These are phyloP conservation scores for Porphyrio hochstetteri DNA, from an alignment of 2,113 vertebrate genomes.

Conservation along the genomic window DNA sequence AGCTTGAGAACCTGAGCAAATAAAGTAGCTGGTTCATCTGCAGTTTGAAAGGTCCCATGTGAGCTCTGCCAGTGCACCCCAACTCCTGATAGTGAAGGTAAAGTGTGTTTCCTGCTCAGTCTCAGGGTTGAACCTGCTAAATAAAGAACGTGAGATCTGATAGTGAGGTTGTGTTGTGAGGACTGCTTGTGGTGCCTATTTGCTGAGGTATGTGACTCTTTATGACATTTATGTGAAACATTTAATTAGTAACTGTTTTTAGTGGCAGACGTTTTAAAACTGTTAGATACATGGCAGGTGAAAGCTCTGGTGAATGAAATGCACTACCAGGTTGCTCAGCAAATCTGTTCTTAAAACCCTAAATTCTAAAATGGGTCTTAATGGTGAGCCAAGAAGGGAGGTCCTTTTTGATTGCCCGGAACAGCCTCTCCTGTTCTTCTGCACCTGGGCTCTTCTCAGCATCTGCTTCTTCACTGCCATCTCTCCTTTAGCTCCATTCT, in stretches of 20 bases:
- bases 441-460: neutral
- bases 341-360: neutral
- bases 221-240: neutral
- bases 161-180: neutral
- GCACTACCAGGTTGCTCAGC: neutral
- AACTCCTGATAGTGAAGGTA: neutral
- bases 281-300: neutral
- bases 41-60: neutral
- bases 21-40: neutral
- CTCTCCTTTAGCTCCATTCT: neutral
- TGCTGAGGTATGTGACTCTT: neutral
- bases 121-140: neutral
- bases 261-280: neutral
- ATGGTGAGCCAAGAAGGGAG: neutral
- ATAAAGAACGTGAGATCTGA: neutral
- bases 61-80: neutral
- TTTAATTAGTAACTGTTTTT: neutral
- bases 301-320: neutral
- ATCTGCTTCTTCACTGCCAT: neutral
- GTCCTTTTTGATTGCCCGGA: neutral
- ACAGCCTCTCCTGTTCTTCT: neutral
- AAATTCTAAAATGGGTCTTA: neutral
- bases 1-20: neutral
- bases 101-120: neutral
- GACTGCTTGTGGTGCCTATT: neutral